phyloP scores from a whole-genome alignment of 1,140 invertebrate species.

The Rhopalosiphum padi region DNA sequence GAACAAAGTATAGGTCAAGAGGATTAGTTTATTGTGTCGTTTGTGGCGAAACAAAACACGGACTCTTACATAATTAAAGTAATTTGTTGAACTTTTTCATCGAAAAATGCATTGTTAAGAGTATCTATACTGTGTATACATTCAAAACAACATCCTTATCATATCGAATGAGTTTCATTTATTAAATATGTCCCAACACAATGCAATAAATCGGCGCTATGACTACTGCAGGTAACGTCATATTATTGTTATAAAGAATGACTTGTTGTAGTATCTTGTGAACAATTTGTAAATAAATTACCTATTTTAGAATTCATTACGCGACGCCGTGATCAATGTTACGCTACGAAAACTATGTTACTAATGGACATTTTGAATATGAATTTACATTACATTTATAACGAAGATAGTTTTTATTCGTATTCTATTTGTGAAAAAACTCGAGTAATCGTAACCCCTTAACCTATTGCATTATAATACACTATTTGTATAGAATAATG shows the following conservation, averaged over 20 bases:
- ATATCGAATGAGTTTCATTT: background rate
- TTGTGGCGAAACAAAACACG: background rate
- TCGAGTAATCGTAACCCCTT: background rate
- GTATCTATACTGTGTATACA: background rate
- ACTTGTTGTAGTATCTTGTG: background rate
- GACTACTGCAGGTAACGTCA: background rate
- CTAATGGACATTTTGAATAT: background rate
- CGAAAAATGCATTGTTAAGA: background rate
- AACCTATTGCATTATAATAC: background rate
- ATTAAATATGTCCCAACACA: background rate
- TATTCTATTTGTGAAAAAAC: background rate
- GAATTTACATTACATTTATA: background rate
- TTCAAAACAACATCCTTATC: background rate
- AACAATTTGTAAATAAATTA: background rate
- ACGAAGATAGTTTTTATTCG: background rate
- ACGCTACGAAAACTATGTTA: background rate
- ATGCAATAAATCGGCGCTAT: background rate
- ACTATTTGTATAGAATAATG: background rate
- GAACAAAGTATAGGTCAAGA: background rate
- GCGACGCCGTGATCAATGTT: background rate
- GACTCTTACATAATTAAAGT: background rate
- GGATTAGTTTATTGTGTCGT: background rate
- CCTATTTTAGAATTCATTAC: background rate
- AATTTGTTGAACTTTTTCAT: background rate
- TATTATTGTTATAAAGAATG: background rate